These are phyloP conservation scores for Shinisaurus crocodilurus DNA, from an alignment of 2,113 vertebrate species.

Conservation along the genomic window DNA sequence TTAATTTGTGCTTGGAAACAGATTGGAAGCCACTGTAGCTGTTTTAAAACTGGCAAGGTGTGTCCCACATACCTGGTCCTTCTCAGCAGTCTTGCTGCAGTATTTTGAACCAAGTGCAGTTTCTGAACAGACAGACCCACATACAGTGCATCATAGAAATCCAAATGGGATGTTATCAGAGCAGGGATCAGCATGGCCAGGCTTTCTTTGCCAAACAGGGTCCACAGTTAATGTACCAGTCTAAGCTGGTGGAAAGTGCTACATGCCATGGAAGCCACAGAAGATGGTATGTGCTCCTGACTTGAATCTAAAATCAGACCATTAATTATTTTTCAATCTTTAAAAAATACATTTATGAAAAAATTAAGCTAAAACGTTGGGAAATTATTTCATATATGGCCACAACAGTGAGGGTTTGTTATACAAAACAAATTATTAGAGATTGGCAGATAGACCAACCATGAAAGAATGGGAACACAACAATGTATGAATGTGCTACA, in stretches of 20 bases:
- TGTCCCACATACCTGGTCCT: too few relatives aligned
- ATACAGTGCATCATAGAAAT: not conserved
- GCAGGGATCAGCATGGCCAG: not conserved
- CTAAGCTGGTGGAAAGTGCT: not conserved
- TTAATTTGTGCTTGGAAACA: too few relatives aligned
- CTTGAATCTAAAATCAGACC: not conserved
- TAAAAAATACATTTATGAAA: not conserved
- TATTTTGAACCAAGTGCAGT: too few relatives aligned
- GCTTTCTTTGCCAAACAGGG: not conserved
- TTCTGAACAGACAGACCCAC: too few relatives aligned
- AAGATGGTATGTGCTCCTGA: not conserved
- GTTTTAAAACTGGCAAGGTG: too few relatives aligned
- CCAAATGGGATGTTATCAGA: not conserved
- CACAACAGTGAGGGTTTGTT: not conserved
- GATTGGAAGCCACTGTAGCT: too few relatives aligned
- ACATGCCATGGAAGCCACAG: not conserved
- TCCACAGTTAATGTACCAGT: not conserved
- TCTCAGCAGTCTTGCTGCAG: too few relatives aligned
- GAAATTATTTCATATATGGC: not conserved
- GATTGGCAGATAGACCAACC: slow-evolving; percentile 47
- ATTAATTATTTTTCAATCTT: not conserved
- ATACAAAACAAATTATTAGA: not conserved
- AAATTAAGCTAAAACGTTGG: not conserved
- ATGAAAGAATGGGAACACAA: slow-evolving; percentile 27
- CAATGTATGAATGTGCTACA: not conserved